Percentiles rank a stretch among this genome's conserved stretches.
Evolutionary conservation across 1,140 invertebrate species (phyloP).

Genomic region (Andrena cerasifolii): DNA sequence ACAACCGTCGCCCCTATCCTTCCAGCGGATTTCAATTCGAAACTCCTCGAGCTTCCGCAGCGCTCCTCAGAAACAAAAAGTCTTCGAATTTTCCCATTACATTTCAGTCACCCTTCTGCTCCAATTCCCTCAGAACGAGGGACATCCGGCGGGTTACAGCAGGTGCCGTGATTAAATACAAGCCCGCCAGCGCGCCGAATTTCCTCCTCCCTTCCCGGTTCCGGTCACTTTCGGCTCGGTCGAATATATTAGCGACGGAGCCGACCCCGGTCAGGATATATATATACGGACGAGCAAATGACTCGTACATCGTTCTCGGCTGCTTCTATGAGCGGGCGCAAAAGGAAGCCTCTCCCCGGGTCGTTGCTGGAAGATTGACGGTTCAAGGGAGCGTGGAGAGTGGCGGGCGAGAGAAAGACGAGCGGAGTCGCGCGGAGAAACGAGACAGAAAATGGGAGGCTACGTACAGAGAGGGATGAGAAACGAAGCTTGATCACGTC

Average conservation of each 20-base stretch:
- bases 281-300: no score
- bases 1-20: no score
- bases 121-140: no score
- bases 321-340: constrained; percentile 5
- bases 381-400: neutral
- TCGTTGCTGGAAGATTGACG: constrained; percentile 36
- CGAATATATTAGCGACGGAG: constrained; percentile 4
- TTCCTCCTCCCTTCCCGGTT: neutral
- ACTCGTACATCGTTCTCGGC: constrained; percentile 19
- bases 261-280: neutral
- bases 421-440: constrained; percentile 2
- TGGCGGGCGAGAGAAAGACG: neutral
- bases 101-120: no score
- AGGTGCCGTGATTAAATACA: constrained; percentile 6
- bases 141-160: neutral
- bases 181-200: no score
- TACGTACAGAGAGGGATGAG: constrained; percentile 3
- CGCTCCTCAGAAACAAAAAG: no score
- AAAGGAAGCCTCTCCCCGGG: constrained; percentile 36
- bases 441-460: neutral
- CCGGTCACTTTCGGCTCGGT: neutral
- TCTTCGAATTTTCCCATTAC: no score
- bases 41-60: no score
- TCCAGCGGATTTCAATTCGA: no score
- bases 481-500: constrained; percentile 60